Conservation (phyloP, 2,113 vertebrate genomes). For the Columba livia region DNA sequence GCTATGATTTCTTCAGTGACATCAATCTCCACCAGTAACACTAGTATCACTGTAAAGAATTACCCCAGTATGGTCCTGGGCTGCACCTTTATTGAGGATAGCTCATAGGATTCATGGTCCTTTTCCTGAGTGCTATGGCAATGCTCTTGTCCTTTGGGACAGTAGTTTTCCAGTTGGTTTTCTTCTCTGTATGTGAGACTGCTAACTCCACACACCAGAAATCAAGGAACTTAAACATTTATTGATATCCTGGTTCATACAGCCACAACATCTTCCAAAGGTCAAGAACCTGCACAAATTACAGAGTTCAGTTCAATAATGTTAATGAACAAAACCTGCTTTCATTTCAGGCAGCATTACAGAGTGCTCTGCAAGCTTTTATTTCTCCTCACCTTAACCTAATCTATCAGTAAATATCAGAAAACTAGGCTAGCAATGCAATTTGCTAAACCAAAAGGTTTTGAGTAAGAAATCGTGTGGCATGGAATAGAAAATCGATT, state of each 20-base stretch:
- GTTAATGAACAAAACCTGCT: neutral
- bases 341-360: neutral
- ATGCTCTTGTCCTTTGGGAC: neutral
- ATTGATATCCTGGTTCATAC: neutral
- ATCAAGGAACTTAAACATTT: neutral
- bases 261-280: neutral
- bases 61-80: neutral
- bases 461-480: neutral
- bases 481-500: neutral
- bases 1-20: neutral
- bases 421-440: neutral
- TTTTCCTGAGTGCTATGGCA: neutral
- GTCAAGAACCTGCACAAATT: neutral
- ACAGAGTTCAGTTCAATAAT: neutral
- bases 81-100: neutral
- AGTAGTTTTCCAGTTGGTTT: neutral
- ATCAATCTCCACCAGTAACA: neutral
- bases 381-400: neutral
- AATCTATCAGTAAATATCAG: neutral
- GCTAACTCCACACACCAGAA: neutral
- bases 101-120: rapidly evolving
- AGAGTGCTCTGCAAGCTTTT: neutral
- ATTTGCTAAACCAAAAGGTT: neutral
- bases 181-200: neutral
- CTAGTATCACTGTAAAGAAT: neutral